These are phyloP conservation scores for Menura novaehollandiae DNA, from an alignment of 2,113 vertebrate genomes.

Conservation along the genomic window DNA sequence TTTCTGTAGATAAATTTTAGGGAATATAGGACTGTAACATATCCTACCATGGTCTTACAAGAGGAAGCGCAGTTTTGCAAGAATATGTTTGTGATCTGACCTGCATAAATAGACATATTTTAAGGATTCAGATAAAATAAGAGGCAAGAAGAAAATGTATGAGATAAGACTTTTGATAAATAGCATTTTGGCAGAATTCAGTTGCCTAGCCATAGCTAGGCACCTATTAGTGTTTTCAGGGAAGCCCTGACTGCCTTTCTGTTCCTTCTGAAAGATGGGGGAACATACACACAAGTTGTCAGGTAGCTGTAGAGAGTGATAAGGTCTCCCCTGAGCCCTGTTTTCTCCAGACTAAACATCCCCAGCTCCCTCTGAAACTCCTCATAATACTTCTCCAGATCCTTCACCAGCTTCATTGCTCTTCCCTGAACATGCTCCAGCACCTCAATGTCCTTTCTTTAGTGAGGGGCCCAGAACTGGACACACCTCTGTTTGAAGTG, in stretches of 20 bases:
- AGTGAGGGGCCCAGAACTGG: background rate
- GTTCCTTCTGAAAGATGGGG: background rate
- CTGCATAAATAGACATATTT: background rate
- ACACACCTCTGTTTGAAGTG: background rate
- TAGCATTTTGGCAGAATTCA: background rate
- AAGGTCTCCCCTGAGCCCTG: background rate
- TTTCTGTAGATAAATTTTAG: background rate
- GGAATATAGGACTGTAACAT: background rate
- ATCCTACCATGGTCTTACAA: background rate
- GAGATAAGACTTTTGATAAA: background rate
- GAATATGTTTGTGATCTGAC: background rate
- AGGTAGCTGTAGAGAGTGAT: background rate
- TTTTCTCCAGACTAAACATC: background rate
- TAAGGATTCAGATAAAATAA: background rate
- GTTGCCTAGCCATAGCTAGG: background rate
- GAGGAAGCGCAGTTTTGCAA: background rate
- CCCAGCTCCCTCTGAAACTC: background rate
- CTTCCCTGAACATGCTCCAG: background rate
- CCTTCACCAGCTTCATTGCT: background rate
- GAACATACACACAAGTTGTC: background rate
- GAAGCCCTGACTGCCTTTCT: background rate
- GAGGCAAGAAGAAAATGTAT: background rate
- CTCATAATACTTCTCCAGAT: background rate
- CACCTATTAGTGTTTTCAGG: background rate
- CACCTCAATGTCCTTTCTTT: background rate